Evolutionary conservation across 2,888 invertebrate genomes (phyloP).

Genomic region (Dryadula phaetusa): DNA sequence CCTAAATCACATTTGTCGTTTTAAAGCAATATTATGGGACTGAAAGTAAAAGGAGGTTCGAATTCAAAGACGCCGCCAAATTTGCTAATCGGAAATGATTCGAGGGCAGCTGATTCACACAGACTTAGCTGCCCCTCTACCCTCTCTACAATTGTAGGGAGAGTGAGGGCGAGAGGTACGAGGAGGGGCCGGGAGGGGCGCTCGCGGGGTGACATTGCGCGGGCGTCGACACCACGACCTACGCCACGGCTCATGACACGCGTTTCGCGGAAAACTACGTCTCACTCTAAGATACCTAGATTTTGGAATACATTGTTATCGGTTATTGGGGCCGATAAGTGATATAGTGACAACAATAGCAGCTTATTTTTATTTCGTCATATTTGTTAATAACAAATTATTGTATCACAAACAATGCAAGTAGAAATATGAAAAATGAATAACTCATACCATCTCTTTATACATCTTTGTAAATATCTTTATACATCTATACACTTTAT

Average conservation of each 20-base stretch:
- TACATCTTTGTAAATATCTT: background rate
- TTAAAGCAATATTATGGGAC: background rate
- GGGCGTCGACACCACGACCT: constrained; percentile 80
- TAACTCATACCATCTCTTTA: no score
- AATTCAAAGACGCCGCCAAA: constrained; percentile 54
- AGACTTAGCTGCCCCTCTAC: constrained; percentile 41
- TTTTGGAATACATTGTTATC: constrained; percentile 26
- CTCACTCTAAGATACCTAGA: constrained; percentile 56
- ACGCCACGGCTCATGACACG: constrained; percentile 62
- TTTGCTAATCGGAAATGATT: constrained; percentile 70
- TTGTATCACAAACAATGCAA: background rate
- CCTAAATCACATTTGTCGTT: background rate
- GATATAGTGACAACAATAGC: background rate
- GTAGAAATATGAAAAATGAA: background rate
- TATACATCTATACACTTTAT: no score
- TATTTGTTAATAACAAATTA: background rate
- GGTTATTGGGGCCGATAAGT: constrained; percentile 16
- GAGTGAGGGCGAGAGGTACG: constrained; percentile 50
- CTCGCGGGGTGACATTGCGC: constrained; percentile 79
- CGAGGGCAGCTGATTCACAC: constrained; percentile 55
- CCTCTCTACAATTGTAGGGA: constrained; percentile 46
- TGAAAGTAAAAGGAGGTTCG: background rate
- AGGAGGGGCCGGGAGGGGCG: constrained; percentile 52
- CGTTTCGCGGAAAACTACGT: constrained; percentile 62
- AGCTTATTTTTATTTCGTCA: background rate